Base-by-base conservation (phyloP, 2,113 vertebrate genomes). In the Myotis yumanensis region DNA sequence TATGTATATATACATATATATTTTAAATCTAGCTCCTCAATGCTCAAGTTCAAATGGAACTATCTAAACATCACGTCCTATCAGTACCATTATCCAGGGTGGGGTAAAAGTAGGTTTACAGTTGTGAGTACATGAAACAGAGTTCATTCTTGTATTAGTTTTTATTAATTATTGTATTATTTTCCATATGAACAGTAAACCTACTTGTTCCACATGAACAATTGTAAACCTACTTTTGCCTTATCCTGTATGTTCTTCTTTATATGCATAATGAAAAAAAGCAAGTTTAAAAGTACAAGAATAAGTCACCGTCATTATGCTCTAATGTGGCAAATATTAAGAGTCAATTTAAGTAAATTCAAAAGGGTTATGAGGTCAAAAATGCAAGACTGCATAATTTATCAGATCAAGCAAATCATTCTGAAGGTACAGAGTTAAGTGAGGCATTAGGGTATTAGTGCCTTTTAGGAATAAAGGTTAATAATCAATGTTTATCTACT, bases 351-450 rank as follows among this genome's bases (percentile, higher is more conserved):
- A 98, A 98, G 93, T 97, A 98, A 98, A 98, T 94, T 97, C 90
- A 91, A 40, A 91, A 91, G 73, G 96, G 94, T 97, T 97, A 96
- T 87, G 62, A 98, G 97, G 97, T 98, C 97, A 98, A 97, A 97
- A 98, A 98, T 96, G 84, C 96, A 98, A 97, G 97, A 96, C 97
- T 97, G 97, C 93, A 98, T 98, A 98, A 98, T 98, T 98, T 98
- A 98, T 98, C 96, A 98, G 86, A 98, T 97, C 88, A 97, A 96
- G 92, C 91, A 97, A 98, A 98, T 98, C 93, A 97, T 96, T 98
- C 92, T 95, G 93, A 96, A 97, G 98, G 89, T 96, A 94, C 28
- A 64, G 93, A 97, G 95, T 96, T 98, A 98, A 98, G 96, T 95
- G 95, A 16, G 79, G 94, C 97, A 98, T 97, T 97, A 98, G 97